These are phyloP conservation scores for Aspidiotus rigidus DNA, from an alignment of 2,888 invertebrate species.

Conservation along the genomic window DNA sequence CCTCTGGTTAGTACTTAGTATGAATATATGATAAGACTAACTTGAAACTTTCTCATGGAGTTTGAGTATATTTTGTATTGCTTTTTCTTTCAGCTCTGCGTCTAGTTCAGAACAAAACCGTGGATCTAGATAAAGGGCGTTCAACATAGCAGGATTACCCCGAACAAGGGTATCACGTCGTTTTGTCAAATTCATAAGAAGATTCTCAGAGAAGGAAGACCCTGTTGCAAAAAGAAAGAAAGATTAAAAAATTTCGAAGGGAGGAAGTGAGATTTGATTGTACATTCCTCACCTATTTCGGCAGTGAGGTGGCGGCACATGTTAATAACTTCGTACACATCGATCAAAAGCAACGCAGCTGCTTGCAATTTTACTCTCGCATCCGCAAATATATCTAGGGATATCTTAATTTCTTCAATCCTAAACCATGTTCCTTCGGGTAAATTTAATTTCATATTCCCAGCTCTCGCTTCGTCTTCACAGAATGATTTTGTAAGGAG, in stretches of 20 bases:
- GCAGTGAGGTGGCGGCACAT: not conserved
- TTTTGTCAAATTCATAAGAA: not conserved
- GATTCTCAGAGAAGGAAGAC: not conserved
- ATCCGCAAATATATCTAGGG: not conserved
- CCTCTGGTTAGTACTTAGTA: not conserved
- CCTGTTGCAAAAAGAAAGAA: not conserved
- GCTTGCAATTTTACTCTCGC: constrained; percentile 14
- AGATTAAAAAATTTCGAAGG: not conserved
- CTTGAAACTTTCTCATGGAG: constrained; percentile 9
- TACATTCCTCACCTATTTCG: not conserved
- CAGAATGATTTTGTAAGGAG: not conserved
- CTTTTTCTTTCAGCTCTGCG: not conserved
- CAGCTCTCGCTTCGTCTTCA: not conserved
- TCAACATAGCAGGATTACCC: not conserved
- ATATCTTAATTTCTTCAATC: not conserved
- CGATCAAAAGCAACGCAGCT: constrained; percentile 5
- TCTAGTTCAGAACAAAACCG: constrained; percentile 6
- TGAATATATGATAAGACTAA: not conserved
- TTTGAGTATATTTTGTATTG: constrained; percentile 12
- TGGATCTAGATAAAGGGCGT: constrained; percentile 14
- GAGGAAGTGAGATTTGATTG: not conserved
- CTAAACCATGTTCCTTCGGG: not conserved
- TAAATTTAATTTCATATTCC: not conserved
- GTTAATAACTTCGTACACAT: constrained; percentile 17
- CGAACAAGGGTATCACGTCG: not conserved